Evolutionary conservation across 64 coral and sea anemone species (phyloP).

Genomic region (Stichodactyla helianthus): DNA sequence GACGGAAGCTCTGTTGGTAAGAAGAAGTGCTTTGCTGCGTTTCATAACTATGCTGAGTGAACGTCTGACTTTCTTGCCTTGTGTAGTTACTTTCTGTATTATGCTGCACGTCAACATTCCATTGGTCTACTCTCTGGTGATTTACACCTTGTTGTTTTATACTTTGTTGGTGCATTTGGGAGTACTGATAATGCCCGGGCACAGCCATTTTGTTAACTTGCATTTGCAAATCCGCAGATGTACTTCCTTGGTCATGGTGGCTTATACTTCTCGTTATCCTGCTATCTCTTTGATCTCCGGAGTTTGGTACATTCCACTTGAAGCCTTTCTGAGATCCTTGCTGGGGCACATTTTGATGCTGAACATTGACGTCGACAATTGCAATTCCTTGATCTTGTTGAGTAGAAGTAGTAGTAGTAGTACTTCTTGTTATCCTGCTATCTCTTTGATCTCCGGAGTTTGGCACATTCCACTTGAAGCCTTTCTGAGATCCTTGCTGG

Average conservation of each 20-base stretch:
- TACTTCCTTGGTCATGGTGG: neutral
- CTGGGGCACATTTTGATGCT: neutral
- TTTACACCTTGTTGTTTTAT: too few species aligned
- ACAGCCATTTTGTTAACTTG: neutral
- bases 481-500: neutral
- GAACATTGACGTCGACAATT: neutral
- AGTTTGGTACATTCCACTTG: neutral
- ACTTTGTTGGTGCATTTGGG: neutral
- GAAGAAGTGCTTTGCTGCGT: slow-evolving; percentile 2
- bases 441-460: neutral
- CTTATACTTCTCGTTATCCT: neutral
- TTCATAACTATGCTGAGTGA: slow-evolving; percentile 1
- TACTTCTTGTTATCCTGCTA: too few species aligned
- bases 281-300: neutral
- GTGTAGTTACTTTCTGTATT: neutral
- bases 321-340: neutral
- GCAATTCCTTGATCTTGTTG: neutral
- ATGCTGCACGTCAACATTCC: neutral
- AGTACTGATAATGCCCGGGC: neutral
- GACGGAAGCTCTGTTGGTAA: slow-evolving; percentile 7
- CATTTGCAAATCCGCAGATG: neutral
- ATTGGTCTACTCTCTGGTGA: neutral
- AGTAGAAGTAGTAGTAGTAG: too few species aligned
- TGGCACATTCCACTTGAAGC: neutral
- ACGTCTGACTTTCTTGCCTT: neutral